A percentile compares a stretch with the other conserved stretches of the same genome.
phyloP scores from a whole-genome alignment of 1,140 invertebrate genomes.

The Oryctes rhinoceros region DNA sequence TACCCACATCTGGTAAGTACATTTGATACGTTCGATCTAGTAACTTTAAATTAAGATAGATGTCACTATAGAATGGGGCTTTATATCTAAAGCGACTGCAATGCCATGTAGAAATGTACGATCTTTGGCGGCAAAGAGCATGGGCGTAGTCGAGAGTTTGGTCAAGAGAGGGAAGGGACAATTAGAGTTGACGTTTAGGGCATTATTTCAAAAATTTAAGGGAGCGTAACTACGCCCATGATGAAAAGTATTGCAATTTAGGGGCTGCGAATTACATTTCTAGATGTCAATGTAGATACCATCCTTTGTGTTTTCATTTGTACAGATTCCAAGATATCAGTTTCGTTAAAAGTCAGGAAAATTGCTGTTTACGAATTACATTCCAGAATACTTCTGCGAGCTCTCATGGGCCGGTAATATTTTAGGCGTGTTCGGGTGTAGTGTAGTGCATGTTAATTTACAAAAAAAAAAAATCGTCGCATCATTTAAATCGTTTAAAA shows the following conservation, averaged over 20 bases:
- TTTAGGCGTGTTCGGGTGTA: too few relatives aligned
- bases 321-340: neutral
- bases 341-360: neutral
- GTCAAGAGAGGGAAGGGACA: too few relatives aligned
- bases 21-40: neutral
- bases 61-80: neutral
- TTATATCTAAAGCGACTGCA: neutral
- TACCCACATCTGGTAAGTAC: slow-evolving; percentile 68
- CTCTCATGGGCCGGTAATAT: too few relatives aligned
- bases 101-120: neutral
- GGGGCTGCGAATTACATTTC: neutral
- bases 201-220: too few relatives aligned
- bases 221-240: too few relatives aligned
- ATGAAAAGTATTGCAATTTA: neutral
- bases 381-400: neutral
- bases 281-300: neutral
- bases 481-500: too few relatives aligned
- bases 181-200: too few relatives aligned
- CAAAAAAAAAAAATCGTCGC: too few relatives aligned
- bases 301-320: slow-evolving; percentile 3
- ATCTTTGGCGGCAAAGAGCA: neutral
- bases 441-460: too few relatives aligned
- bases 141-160: too few relatives aligned
- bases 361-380: neutral
- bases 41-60: neutral